Conservation (phyloP, 1,140 invertebrate species). For the Andrena cerasifolii region DNA sequence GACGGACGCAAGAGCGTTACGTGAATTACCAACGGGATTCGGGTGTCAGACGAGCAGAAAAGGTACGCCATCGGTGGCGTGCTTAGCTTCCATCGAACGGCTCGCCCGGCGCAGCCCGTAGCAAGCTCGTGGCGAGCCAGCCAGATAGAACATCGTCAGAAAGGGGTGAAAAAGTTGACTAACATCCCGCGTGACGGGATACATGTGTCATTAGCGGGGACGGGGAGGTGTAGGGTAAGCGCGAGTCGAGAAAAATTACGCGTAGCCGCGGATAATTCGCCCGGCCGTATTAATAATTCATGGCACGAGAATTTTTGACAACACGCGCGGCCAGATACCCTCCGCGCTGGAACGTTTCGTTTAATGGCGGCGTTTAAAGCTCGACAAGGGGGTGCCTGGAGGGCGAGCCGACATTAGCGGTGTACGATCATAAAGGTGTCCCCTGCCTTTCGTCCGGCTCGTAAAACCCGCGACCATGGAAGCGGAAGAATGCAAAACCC, state of each 20-base stretch:
- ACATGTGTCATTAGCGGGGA: background rate
- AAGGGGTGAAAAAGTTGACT: background rate
- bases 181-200: background rate
- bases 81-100: background rate
- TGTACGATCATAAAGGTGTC: conserved; percentile 53
- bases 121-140: no score
- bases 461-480: conserved; percentile 50
- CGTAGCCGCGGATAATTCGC: conserved; percentile 28
- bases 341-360: conserved; percentile 42
- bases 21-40: background rate
- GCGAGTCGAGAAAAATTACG: background rate
- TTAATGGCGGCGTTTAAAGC: conserved; percentile 58
- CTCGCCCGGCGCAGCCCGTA: background rate
- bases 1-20: background rate
- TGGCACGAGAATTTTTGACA: conserved; percentile 11
- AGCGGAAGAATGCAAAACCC: background rate
- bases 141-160: background rate
- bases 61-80: conserved; percentile 5
- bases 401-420: conserved; percentile 42
- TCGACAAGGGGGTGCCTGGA: conserved; percentile 41
- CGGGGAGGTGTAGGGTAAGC: background rate
- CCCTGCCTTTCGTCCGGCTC: conserved; percentile 47
- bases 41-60: background rate
- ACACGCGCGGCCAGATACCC: conserved; percentile 10
- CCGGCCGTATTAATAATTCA: conserved; percentile 35